Base-by-base conservation (phyloP, 2,113 vertebrate genomes). In the Leptobrachium ailaonicum region DNA sequence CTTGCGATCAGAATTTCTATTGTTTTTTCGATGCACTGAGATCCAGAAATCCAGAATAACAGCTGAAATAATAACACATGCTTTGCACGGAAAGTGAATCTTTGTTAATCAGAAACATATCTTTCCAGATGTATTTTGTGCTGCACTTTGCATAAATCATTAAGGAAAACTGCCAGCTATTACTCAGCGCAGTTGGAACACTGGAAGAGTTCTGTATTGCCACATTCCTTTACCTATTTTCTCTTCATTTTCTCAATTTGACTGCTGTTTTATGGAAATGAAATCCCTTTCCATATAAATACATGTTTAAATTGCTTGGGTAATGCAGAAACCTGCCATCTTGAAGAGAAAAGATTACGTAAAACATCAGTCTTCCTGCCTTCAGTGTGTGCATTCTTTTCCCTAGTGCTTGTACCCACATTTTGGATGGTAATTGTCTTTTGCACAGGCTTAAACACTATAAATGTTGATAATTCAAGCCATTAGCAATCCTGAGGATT, bases 91-190 rank as follows among this genome's bases (percentile, higher is more conserved):
- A n/a, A 54, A 76, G 74, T 76, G 32, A 67, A 67, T 76, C 44
- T 67, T 42, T 68, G 45, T 76, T 76, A 68, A 76, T 76, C 47
- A 20, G 64, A 58, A 67, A 56, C 32, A 2, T 58, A 58, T 69
- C 8, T 56, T 60, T 56, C 12, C 20, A 3, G 2, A 54, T 14
- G 63, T 58, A 53, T 41, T 77, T 77, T 77, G 7, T 77, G 75
- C 75, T 77, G 50, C 44, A 58, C 66, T 77, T 77, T 77, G 41
- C 53, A 77, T 69, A 69, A 68, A 77, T 69, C 66, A 68, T 58
- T 76, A 58, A 40, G 50, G 64, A 9, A 69, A 77, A 69, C 47
- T 58, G 66, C 41, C 64, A 77, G 66, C 66, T 77, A 77, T 77
- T 69, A 77, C 75, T 58, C 14, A 66, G 14, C 56, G 47, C 50